Conservation (phyloP, 1,140 invertebrate species). For the Drosophila leontia region DNA sequence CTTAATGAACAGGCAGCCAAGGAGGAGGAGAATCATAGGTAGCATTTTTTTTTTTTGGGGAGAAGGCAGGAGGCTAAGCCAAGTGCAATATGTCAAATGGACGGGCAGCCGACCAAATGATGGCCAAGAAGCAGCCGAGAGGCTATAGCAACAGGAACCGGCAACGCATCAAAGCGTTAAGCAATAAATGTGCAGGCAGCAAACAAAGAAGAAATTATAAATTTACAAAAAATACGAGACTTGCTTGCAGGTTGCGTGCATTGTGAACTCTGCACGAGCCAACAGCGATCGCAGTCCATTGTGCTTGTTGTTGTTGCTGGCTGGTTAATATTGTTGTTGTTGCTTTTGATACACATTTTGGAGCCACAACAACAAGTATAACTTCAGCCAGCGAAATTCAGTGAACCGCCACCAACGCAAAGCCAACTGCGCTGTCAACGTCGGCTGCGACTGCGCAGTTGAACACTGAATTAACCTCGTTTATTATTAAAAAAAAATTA, state of each 20-base stretch:
- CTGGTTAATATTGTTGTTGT: constrained; percentile 39
- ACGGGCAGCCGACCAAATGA: constrained; percentile 61
- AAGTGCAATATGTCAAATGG: constrained; percentile 80
- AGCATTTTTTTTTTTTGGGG: constrained; percentile 2
- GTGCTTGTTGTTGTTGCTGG: constrained; percentile 3
- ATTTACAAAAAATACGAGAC: constrained; percentile 22
- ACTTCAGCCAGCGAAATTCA: constrained; percentile 40
- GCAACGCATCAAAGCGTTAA: constrained; percentile 81
- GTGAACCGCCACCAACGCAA: constrained; percentile 59
- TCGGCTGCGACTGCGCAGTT: constrained; percentile 49
- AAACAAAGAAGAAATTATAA: constrained; percentile 26
- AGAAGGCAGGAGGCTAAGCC: constrained; percentile 10
- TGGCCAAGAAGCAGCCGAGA: constrained; percentile 34
- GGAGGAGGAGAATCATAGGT: constrained; percentile 1
- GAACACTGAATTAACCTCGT: constrained; percentile 29
- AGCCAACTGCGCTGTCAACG: constrained; percentile 16
- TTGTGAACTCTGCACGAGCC: constrained; percentile 79
- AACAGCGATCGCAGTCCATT: constrained; percentile 57
- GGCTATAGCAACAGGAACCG: constrained; percentile 36
- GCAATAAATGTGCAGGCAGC: constrained; percentile 76
- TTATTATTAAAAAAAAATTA: background rate
- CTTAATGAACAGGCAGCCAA: constrained; percentile 70
- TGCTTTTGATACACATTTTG: constrained; percentile 47
- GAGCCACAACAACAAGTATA: constrained; percentile 26
- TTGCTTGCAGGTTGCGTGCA: constrained; percentile 66